Evolutionary conservation across 2,888 invertebrate species (phyloP), one percentile per base, ranked within the genome.

Genomic region (Nymphalis c-album): DNA sequence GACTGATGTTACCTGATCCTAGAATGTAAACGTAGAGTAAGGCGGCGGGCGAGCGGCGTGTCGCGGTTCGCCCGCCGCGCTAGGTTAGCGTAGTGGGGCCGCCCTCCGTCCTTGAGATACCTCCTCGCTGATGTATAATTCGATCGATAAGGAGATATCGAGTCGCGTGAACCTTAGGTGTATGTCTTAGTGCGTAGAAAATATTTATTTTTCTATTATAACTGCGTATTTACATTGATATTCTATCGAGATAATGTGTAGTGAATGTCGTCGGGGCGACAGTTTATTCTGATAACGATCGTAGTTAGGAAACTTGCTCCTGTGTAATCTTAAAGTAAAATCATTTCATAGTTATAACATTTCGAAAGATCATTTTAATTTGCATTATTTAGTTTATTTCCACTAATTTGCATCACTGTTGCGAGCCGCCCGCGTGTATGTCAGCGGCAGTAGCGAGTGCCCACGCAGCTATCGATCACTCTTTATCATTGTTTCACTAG

Each of bases 211-310:
- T 92, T 92, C 90, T 92, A 91, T 82, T 79, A 80, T 83, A 82
- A 83, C 81, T 82, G 78, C 80, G 77, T 80, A 83, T 83, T 84
- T 88, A 88, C 88, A 88, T 86, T 87, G 83, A 90, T 90, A 90
- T 90, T 90, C 88, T 90, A 91, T 91, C 90, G 91, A 91, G 91
- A 91, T 91, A 90, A 90, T 90, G 91, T 91, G 90, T 90, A 91
- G 90, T 90, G 90, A 89, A 89, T 88, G 89, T 86, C 87, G 88
- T 90, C 86, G 87, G 88, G 89, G 89, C 84, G 89, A 88, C 86
- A 84, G 84, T 90, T 85, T 87, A 84, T 82, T 84, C 83, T 75
- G 79, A 80, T 63, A 78, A 80, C 80, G 81, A 74, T 71, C 77
- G 78, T 80, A 78, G 81, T 57, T 57, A 57, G 57, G 75, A 77